These are phyloP conservation scores for Thereva unica DNA, from an alignment of 2,888 invertebrate genomes.

Conservation along the genomic window DNA sequence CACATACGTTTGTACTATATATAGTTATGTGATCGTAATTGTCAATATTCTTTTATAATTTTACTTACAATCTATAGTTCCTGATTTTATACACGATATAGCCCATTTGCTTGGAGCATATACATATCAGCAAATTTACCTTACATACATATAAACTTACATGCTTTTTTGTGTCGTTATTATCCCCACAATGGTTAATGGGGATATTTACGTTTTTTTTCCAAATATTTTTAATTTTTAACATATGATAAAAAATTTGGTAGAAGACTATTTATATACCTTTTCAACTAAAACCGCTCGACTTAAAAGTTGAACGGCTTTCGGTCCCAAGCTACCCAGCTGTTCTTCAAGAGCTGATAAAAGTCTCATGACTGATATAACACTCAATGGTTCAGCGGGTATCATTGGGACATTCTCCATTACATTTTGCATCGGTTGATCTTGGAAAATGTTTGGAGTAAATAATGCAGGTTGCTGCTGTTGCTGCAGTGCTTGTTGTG, in stretches of 20 bases:
- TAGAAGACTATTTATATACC: constrained; percentile 35
- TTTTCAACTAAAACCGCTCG: constrained; percentile 39
- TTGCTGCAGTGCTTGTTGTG: constrained; percentile 17
- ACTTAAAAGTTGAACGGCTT: constrained; percentile 40
- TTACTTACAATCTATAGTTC: no score
- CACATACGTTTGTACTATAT: no score
- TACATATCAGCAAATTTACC: no score
- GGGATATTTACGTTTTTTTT: neutral
- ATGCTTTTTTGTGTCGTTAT: no score
- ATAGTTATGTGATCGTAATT: no score
- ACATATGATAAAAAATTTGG: constrained; percentile 17
- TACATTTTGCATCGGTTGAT: constrained; percentile 23
- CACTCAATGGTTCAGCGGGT: constrained; percentile 36
- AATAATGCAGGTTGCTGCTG: constrained; percentile 21
- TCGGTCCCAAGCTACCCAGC: constrained; percentile 41
- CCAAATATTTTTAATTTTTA: constrained; percentile 7
- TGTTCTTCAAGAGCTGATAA: constrained; percentile 41
- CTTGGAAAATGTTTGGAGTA: constrained; percentile 24
- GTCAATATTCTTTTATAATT: no score
- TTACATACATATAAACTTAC: no score
- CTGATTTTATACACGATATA: no score
- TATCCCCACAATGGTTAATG: no score
- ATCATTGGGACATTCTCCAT: constrained; percentile 30
- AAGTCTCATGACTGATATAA: constrained; percentile 40
- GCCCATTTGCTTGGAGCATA: no score